Base-by-base conservation (phyloP, 2,113 vertebrate genomes). In the Notothenia coriiceps region DNA sequence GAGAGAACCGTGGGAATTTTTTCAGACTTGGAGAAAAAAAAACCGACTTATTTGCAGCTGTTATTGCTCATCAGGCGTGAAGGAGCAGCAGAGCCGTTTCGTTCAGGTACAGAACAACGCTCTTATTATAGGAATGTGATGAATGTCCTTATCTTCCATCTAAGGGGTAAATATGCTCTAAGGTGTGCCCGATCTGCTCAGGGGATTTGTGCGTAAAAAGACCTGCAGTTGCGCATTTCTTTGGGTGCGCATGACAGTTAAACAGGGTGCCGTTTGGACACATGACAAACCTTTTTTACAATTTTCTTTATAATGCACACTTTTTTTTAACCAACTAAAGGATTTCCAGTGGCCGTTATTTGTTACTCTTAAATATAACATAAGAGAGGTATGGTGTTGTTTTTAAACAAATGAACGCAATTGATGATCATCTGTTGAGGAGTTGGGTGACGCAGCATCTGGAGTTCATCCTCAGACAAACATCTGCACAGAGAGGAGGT, bases 171-270 rank as follows among this genome's bases (percentile, higher is more conserved):
- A 71, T 29, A 6, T 47, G 64, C 52, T n/a, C 44, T 61, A 76
- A 93, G 94, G 92, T 94, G 94, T 94, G 93, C 91, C 92, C 75
- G 72, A 12, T 61, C 77, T 44, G 46, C 47, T 25, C 69, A 29
- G 46, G 62, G 25, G 59, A 61, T 70, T 29, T 57, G 86, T 92
- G 86, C 88, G 89, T 84, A 91, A 93, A 91, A 57, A 76, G 55
- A 10, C 15, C 2, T 0, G 8, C 29, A 18, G 55, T 71, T 83
- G 79, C 79, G 83, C 85, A 80, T 70, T 82, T 57, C 67, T 35
- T n/a, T 66, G 50, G 60, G 13, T 66, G 79, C 80, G 79, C 83
- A 57, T 70, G 84, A n/a, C 77, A 77, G 44, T 71, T 10, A 25
- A 46, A 77, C 15, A 73, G 0, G 65, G 20, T 43, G 82, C 74